Percentiles rank a stretch among this genome's conserved stretches.
phyloP scores from a whole-genome alignment of 2,888 invertebrate species.

The Torymus auratus region DNA sequence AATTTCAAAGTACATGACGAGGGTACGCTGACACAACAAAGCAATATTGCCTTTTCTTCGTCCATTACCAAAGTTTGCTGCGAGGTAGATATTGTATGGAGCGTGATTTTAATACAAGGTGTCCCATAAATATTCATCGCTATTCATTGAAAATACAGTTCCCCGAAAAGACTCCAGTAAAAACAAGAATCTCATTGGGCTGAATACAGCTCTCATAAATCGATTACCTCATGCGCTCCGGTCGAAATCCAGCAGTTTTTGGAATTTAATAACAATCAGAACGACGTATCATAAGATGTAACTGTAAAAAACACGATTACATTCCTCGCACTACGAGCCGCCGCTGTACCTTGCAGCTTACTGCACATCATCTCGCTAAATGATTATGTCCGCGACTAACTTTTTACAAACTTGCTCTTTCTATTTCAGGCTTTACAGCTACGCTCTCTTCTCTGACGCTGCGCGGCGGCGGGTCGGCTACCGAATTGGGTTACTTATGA shows the following conservation, averaged over 20 bases:
- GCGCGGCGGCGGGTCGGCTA: slow-evolving; percentile 25
- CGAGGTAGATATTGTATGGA: not conserved
- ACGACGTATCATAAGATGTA: too few species aligned
- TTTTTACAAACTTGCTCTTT: slow-evolving; percentile 31
- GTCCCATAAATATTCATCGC: not conserved
- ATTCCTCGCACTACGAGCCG: too few species aligned
- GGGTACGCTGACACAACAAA: too few species aligned
- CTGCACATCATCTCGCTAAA: slow-evolving; percentile 13
- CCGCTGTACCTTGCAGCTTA: too few species aligned
- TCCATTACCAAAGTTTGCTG: not conserved
- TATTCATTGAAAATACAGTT: not conserved
- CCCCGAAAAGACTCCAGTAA: too few species aligned
- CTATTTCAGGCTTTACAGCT: not conserved
- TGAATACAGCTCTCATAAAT: too few species aligned
- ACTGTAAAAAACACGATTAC: too few species aligned
- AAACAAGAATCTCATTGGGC: too few species aligned
- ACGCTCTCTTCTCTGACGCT: not conserved
- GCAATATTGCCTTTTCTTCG: not conserved
- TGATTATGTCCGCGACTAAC: not conserved
- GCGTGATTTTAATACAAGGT: not conserved
- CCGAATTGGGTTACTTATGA: slow-evolving; percentile 56
- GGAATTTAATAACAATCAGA: too few species aligned
- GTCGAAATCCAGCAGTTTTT: too few species aligned
- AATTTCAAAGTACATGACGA: too few species aligned
- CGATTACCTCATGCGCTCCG: too few species aligned